Conservation (phyloP, 2,113 vertebrate genomes). For the Junco hyemalis region DNA sequence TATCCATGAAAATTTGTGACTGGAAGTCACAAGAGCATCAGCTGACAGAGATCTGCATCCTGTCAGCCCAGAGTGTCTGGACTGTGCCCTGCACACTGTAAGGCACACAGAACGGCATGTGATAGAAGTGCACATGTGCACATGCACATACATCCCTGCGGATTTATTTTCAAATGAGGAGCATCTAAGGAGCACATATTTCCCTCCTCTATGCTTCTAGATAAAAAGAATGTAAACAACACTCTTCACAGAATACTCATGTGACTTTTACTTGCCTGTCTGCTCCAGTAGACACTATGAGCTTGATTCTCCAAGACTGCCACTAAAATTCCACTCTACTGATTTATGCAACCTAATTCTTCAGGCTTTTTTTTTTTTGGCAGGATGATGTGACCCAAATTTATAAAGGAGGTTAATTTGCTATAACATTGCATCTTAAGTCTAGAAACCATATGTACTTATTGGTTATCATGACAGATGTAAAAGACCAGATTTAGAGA, state of each 20-base stretch:
- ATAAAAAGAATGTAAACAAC: background rate
- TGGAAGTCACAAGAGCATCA: background rate
- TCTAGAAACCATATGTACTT: background rate
- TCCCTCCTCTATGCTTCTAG: background rate
- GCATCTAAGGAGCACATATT: background rate
- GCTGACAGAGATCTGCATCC: background rate
- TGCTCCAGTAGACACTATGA: constrained; percentile 61
- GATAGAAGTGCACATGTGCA: rapidly evolving
- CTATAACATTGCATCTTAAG: constrained; percentile 26
- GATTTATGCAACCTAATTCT: constrained; percentile 69
- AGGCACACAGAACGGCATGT: background rate
- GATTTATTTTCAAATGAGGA: background rate
- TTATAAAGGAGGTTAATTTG: constrained; percentile 48
- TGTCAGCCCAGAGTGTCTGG: background rate
- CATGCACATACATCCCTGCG: rapidly evolving
- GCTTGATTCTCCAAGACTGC: constrained; percentile 68
- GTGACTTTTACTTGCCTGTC: constrained; percentile 50
- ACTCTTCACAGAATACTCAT: constrained; percentile 25
- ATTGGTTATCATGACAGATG: constrained; percentile 11
- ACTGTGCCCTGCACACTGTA: background rate
- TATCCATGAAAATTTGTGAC: background rate
- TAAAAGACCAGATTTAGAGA: constrained; percentile 19
- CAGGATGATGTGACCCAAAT: constrained; percentile 65
- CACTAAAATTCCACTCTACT: constrained; percentile 67
- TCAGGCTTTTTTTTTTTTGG: background rate